phyloP scores from a whole-genome alignment of 2,888 invertebrate species.

The Coleophora deauratella region DNA sequence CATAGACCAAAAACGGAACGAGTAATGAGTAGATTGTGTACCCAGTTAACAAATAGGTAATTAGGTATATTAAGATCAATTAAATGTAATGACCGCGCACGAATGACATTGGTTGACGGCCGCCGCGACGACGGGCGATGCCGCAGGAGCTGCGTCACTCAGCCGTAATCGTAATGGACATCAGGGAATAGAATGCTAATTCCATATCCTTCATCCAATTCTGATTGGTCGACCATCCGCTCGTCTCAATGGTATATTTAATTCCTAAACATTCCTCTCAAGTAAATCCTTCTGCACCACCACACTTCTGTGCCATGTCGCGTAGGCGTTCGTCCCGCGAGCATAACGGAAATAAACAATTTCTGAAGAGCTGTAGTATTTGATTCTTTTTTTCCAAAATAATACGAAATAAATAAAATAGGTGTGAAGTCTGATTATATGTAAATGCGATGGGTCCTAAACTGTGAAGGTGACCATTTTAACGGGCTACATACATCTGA shows the following conservation, averaged over 20 bases:
- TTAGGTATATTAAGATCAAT: slow-evolving; percentile 65
- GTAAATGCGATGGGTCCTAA: too few species aligned
- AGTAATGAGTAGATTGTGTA: neutral
- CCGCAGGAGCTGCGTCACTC: slow-evolving; percentile 34
- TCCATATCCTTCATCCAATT: slow-evolving; percentile 9
- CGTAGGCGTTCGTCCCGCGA: too few species aligned
- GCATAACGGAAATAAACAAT: too few species aligned
- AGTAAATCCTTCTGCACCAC: neutral
- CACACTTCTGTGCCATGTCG: too few species aligned
- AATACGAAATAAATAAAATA: too few species aligned
- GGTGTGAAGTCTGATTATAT: too few species aligned
- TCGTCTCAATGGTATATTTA: neutral
- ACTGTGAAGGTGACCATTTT: too few species aligned
- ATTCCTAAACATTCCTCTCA: neutral
- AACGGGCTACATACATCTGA: too few species aligned
- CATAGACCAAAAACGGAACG: too few species aligned
- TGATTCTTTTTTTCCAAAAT: too few species aligned
- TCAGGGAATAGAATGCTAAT: slow-evolving; percentile 20
- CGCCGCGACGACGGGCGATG: slow-evolving; percentile 21
- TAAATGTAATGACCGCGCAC: slow-evolving; percentile 53
- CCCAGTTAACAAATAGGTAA: slow-evolving; percentile 47
- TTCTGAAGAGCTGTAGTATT: too few species aligned
- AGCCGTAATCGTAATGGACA: slow-evolving; percentile 20
- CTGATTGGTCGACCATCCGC: slow-evolving; percentile 1
- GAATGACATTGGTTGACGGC: slow-evolving; percentile 32